Evolutionary conservation across 2,888 invertebrate species (phyloP), one percentile per base, ranked within the genome.

Genomic region (Petrolisthes manimaculis): DNA sequence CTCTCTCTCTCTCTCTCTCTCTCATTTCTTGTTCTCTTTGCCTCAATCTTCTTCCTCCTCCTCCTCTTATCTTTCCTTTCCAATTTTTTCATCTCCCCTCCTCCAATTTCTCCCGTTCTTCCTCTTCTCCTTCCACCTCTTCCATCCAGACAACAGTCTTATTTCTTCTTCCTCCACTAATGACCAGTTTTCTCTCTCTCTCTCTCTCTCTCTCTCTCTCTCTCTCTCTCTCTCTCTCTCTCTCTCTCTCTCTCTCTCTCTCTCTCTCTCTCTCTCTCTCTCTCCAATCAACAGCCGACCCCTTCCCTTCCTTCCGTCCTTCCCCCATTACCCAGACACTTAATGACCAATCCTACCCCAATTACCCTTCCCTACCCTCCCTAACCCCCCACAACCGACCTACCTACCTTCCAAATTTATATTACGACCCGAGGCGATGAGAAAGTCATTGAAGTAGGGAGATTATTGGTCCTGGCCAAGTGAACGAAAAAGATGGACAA

Each of bases 401-500:
- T 5, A 21, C n/a, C 51, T 51, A 6, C 9, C 77, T 51, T 18
- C 37, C 78, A 87, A 87, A 87, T 87, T 83, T 83, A 87, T 87
- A 87, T 87, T 87, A 83, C 79, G 71, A 83, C 83, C 87, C n/a
- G 55, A 21, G 83, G 83, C 83, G 37, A 83, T 75, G 55, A 24
- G 61, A 77, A 18, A 83, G 83, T 83, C 87, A 83, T 83, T 87
- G 79, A 87, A 87, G 87, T 87, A 71, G 21, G 67, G 75, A 83
- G 83, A 86, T 61, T 87, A 87, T 87, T 87, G 87, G 87, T 83
- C 79, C 61, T 53, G 69, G 69, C 77, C 75, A 74, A 87, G 71
- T 83, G 83, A 87, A 83, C 61, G 77, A 87, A 87, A 87, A 87
- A 87, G 75, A 79, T 55, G 61, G 54, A 83, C 87, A 87, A 83